Evolutionary conservation across 2,113 vertebrate species (phyloP), one percentile per base, ranked within the genome.

Genomic region (Bambusicola thoracicus): DNA sequence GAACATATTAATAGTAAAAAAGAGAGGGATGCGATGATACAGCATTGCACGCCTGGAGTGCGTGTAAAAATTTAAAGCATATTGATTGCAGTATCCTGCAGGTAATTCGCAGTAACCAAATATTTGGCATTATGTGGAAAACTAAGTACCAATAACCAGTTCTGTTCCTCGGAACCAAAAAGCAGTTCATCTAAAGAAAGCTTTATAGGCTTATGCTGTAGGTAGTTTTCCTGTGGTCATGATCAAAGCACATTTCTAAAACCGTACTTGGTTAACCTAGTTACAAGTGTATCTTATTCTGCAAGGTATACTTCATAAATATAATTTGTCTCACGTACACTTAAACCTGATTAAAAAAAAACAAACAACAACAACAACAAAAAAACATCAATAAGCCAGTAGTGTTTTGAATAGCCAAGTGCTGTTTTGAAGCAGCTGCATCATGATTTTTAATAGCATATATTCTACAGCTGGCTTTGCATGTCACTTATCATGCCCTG

Each of bases 41-140:
- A 55, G 38, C 22, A 38, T 1, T 38, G n/a, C 48, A 41, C 8
- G 32, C 25, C 20, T 66, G 59, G 88, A 74, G 20, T 32, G 24
- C 44, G 25, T 29, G 22, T 46, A 41, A 49, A 69, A 34, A 77
- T 89, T 43, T 43, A 41, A 76, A 18, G 16, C 3, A 4, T 27
- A 8, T 18, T 58, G 49, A 44, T 58, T 32, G 15, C 11, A 43
- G 22, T 48, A 59, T 48, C 43, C 32, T 63, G 21, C 70, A 49
- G 53, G 30, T 51, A 32, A 51, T 70, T 72, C 17, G 78, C 18
- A 82, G 34, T 48, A 84, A 63, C 69, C 32, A 55, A 29, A 30
- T 38, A 65, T 18, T 3, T 2, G 7, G 27, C 0, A 0, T 41
- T 61, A 16, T 22, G 13, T 0, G 22, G 20, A 74, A 32, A 58